Conservation (phyloP, 2,797 vertebrate genomes). For the Clarias pachynema region DNA sequence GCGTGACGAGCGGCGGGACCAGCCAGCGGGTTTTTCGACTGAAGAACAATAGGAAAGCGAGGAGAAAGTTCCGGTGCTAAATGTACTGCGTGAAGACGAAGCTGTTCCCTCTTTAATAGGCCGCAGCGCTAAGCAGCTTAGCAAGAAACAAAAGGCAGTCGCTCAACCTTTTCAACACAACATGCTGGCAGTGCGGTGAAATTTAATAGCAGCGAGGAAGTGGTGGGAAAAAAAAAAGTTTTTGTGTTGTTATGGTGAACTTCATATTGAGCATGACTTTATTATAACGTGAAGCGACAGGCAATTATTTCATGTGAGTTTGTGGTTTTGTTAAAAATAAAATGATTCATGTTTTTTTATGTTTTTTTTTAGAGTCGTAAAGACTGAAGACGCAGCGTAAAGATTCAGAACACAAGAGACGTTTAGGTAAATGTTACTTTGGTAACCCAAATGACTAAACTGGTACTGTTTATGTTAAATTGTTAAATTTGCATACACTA, state of each 20-base stretch:
- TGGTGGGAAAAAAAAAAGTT: not conserved
- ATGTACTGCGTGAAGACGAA: slow-evolving; percentile 19
- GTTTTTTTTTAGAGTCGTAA: not conserved
- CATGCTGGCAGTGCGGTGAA: not conserved
- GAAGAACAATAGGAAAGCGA: slow-evolving; percentile 38
- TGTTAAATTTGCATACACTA: not conserved
- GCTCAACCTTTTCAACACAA: slow-evolving; percentile 37
- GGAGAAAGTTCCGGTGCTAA: slow-evolving; percentile 42
- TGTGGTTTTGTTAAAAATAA: not conserved
- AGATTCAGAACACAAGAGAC: too few relatives aligned
- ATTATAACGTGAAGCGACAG: not conserved
- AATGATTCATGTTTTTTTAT: too few relatives aligned
- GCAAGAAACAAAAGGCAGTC: slow-evolving; percentile 42
- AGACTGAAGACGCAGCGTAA: not conserved
- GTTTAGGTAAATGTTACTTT: not conserved
- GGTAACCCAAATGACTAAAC: not conserved
- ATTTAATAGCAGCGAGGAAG: slow-evolving; percentile 10
- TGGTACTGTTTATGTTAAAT: not conserved
- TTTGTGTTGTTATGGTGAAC: slow-evolving; percentile 9
- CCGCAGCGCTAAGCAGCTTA: slow-evolving; percentile 53
- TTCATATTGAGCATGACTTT: not conserved
- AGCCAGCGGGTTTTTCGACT: slow-evolving; percentile 30
- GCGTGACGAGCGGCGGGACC: slow-evolving; percentile 43
- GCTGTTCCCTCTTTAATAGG: slow-evolving; percentile 43
- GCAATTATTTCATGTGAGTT: not conserved